Evolutionary conservation across 2,113 vertebrate species (phyloP), one percentile per base, ranked within the genome.

Genomic region (Panurus biarmicus): DNA sequence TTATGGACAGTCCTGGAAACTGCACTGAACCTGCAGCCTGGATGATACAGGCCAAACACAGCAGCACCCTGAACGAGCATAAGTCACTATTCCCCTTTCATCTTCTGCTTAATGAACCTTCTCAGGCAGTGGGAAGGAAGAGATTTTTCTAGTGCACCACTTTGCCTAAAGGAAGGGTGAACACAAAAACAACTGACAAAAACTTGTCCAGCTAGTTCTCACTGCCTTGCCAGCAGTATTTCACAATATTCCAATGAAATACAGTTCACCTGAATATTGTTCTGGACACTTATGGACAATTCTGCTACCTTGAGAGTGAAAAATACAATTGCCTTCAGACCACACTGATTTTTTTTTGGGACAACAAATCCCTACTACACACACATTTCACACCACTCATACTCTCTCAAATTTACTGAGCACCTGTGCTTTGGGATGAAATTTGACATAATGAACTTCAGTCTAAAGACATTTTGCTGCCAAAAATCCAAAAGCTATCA

Each of bases 151-250:
- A 79, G 71, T 19, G 56, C 85, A 54, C 16, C 50, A 6, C 67
- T 90, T 79, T 38, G 85, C 92, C 90, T 90, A 45, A 44, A 88
- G 95, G 85, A 76, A 92, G 67, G 38, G 75, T 66, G 94, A 96
- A 50, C 62, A 42, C 82, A 88, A 91, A 94, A 88, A 93, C 86
- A 93, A 50, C 62, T 79, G 78, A 80, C 75, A 62, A 79, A 73
- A 61, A 80, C 92, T 62, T 5, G 64, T 47, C 60, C 58, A 42
- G 31, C 94, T 10, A 23, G 88, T 91, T 90, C 78, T 50, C 29
- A 50, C 24, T 50, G 53, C 38, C 76, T 70, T 70, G 25, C n/a
- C 47, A 85, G 53, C n/a, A 67, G 5, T 28, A 29, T 90, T 93
- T 93, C 93, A 47, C 61, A 89, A 87, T n/a, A 35, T 69, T 77